Conservation (phyloP, 1,140 invertebrate species). For the Muscidifurax raptorellus region DNA sequence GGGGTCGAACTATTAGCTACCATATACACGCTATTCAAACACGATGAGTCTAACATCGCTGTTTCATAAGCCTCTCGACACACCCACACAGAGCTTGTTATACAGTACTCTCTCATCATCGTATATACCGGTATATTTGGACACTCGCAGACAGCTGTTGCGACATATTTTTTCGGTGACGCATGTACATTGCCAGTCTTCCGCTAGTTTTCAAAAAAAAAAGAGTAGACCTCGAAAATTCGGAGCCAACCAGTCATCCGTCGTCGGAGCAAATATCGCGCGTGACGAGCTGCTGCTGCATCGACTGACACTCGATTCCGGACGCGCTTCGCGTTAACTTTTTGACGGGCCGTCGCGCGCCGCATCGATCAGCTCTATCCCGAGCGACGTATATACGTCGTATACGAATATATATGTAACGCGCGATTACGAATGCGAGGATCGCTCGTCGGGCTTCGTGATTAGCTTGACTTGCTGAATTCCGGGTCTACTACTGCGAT, state of each 20-base stretch:
- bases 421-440: constrained; percentile 10
- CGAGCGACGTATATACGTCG: neutral
- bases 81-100: no score
- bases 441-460: no score
- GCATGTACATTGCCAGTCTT: no score
- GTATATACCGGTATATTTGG: no score
- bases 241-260: neutral
- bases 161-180: neutral
- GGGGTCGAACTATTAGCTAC: neutral
- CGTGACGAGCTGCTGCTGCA: neutral
- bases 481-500: no score
- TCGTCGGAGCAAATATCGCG: neutral
- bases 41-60: no score
- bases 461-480: no score
- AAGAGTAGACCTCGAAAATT: neutral
- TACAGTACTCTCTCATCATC: no score
- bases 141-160: neutral
- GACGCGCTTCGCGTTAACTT: neutral
- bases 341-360: constrained; percentile 3
- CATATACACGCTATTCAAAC: neutral
- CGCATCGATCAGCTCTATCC: neutral
- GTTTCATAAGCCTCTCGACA: no score
- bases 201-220: no score
- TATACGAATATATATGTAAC: neutral
- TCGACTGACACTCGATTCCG: neutral